Percentiles rank a stretch among this genome's conserved stretches.
These are phyloP conservation scores for Coracias cyanogaster DNA, from an alignment of 2,797 vertebrate species.

Conservation along the genomic window DNA sequence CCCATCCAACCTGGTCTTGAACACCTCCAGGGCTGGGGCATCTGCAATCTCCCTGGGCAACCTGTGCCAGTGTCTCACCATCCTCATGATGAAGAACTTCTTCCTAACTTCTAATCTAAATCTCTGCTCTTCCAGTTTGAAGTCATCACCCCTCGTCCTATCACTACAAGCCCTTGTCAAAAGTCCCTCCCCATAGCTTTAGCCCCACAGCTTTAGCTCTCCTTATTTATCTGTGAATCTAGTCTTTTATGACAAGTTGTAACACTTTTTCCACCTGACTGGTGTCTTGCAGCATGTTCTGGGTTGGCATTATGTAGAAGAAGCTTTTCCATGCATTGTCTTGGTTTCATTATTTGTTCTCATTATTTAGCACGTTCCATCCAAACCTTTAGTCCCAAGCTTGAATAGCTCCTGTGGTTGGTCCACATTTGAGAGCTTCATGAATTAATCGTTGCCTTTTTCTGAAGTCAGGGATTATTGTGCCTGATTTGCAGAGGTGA, in stretches of 20 bases:
- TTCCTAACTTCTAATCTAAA: too few species aligned
- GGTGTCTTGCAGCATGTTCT: not conserved
- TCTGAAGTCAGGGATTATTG: not conserved
- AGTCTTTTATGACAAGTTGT: not conserved
- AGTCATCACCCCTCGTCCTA: too few species aligned
- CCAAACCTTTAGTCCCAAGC: not conserved
- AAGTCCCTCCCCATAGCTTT: too few species aligned
- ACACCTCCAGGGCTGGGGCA: too few species aligned
- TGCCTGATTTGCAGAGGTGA: not conserved
- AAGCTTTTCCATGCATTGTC: not conserved
- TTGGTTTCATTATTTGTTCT: not conserved
- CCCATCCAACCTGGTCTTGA: too few species aligned
- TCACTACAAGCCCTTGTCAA: too few species aligned
- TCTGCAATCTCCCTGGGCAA: too few species aligned
- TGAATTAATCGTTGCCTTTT: not conserved
- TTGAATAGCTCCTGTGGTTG: not conserved
- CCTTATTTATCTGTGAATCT: not conserved
- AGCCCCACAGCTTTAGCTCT: not conserved
- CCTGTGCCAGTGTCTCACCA: too few species aligned
- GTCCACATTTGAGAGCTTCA: not conserved
- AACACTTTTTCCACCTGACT: not conserved
- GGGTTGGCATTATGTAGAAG: not conserved
- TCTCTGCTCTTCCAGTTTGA: too few species aligned
- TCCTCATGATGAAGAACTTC: too few species aligned
- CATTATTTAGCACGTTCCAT: not conserved